Evolutionary conservation across 2,888 invertebrate species (phyloP).

Genomic region (Agonopterix arenella): DNA sequence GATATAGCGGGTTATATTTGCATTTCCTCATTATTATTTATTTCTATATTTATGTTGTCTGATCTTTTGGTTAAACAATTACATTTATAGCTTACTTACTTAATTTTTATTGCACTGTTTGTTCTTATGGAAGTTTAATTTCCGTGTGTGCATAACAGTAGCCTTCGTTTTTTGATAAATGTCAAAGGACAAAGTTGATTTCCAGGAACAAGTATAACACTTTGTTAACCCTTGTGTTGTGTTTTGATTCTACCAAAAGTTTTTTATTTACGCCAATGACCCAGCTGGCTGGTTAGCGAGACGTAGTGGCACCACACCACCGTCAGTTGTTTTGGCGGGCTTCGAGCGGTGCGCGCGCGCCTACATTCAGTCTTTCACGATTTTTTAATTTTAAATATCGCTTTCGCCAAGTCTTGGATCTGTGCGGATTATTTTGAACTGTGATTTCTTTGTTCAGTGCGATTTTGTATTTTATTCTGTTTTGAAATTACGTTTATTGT

Average conservation of each 20-base stretch:
- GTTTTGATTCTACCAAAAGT: conserved; percentile 7
- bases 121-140: no score
- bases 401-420: conserved; percentile 10
- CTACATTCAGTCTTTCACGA: conserved; percentile 15
- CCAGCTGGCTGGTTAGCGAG: conserved; percentile 49
- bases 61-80: no score
- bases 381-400: conserved; percentile 15
- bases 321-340: conserved; percentile 67
- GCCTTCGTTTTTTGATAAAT: no score
- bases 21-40: no score
- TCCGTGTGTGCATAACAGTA: no score
- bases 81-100: no score
- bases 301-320: conserved; percentile 57
- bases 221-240: neutral
- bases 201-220: no score
- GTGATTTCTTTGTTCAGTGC: neutral
- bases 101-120: no score
- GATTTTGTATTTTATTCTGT: conserved; percentile 5
- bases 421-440: no score
- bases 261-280: conserved; percentile 36
- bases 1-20: no score
- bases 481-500: neutral
- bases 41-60: no score
- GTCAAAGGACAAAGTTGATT: no score
- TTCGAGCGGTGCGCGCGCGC: conserved; percentile 44